phyloP scores from a whole-genome alignment of 2,113 vertebrate genomes.

The Spermophilus dauricus region DNA sequence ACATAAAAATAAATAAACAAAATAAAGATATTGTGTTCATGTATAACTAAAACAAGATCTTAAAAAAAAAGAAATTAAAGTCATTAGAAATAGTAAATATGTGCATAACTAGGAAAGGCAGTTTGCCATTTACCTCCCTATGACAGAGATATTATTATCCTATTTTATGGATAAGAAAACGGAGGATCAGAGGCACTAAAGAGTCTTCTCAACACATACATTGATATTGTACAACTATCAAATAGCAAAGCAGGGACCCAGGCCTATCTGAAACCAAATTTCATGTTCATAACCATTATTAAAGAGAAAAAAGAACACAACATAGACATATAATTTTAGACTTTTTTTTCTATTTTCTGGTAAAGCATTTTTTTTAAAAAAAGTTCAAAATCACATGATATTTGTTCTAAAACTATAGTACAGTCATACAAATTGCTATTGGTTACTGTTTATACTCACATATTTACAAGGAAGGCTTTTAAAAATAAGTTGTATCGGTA shows the following conservation, averaged over 20 bases:
- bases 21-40: too few species aligned
- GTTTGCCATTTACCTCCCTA: neutral
- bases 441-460: neutral
- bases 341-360: neutral
- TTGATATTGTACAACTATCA: neutral
- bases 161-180: constrained; percentile 6
- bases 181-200: neutral
- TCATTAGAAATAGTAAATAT: neutral
- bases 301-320: neutral
- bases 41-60: too few species aligned
- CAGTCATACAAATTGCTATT: neutral
- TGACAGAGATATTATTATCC: neutral
- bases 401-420: neutral
- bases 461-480: neutral
- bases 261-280: neutral
- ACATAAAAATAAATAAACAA: too few species aligned
- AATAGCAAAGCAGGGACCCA: neutral
- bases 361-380: neutral
- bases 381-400: neutral
- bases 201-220: neutral
- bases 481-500: neutral
- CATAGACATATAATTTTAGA: neutral
- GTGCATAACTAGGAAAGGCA: neutral
- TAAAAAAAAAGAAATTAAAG: neutral
- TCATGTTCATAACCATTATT: neutral